Conservation (phyloP, 2,888 invertebrate genomes). For the Hemaris fuciformis region DNA sequence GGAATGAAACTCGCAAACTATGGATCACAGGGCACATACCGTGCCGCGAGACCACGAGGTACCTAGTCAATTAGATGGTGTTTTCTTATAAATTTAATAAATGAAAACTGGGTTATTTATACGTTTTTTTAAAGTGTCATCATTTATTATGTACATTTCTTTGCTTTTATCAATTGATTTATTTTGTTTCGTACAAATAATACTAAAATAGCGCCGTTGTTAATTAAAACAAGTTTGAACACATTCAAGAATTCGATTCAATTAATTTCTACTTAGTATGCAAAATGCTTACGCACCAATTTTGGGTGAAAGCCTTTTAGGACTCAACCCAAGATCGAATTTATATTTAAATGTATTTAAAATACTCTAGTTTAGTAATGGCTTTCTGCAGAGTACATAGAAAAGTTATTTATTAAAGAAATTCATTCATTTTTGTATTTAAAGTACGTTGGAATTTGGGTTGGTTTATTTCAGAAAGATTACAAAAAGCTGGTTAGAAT, state of each 20-base stretch:
- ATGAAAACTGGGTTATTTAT: too few relatives aligned
- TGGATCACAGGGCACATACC: too few relatives aligned
- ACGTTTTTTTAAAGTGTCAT: too few relatives aligned
- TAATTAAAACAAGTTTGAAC: background rate
- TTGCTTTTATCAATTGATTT: background rate
- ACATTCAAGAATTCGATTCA: constrained; percentile 10
- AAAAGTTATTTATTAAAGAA: background rate
- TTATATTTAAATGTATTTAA: constrained; percentile 10
- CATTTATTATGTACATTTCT: too few relatives aligned
- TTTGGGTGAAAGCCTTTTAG: constrained; percentile 11
- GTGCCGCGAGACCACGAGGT: too few relatives aligned
- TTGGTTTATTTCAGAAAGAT: background rate
- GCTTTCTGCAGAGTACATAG: background rate
- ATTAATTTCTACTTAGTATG: constrained; percentile 17
- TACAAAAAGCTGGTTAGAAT: too few relatives aligned
- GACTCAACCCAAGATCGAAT: background rate
- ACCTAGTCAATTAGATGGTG: too few relatives aligned
- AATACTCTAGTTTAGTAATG: background rate
- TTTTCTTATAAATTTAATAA: too few relatives aligned
- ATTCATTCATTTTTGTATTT: background rate
- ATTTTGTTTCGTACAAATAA: background rate
- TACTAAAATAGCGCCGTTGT: background rate
- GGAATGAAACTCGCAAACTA: too few relatives aligned
- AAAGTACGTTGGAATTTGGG: background rate
- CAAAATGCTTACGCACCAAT: constrained; percentile 16